phyloP scores from a whole-genome alignment of 2,888 invertebrate genomes.

The Athalia circularis region DNA sequence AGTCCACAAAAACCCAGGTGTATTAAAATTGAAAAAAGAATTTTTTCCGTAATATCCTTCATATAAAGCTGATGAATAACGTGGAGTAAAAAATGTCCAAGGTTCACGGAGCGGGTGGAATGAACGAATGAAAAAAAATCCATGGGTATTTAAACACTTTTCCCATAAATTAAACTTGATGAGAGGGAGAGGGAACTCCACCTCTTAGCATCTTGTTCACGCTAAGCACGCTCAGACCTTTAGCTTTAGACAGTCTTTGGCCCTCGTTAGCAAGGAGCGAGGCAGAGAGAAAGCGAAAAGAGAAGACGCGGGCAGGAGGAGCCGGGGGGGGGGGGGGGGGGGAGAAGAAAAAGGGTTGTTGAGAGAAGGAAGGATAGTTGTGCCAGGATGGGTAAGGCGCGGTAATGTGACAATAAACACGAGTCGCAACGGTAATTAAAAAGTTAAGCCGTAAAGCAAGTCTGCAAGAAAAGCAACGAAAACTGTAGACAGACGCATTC shows the following conservation, averaged over 20 bases:
- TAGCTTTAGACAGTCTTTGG: constrained; percentile 49
- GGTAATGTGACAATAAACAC: constrained; percentile 68
- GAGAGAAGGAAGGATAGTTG: too few species aligned
- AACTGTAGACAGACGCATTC: constrained; percentile 51
- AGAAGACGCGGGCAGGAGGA: constrained; percentile 42
- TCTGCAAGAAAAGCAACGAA: constrained; percentile 58
- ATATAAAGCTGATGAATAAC: not conserved
- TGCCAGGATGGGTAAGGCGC: constrained; percentile 40
- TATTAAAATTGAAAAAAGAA: not conserved
- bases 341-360: not conserved
- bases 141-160: constrained; percentile 56
- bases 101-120: not conserved
- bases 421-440: constrained; percentile 67
- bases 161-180: constrained; percentile 59
- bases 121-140: not conserved
- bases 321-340: constrained; percentile 42
- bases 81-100: not conserved
- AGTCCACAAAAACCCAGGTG: too few species aligned
- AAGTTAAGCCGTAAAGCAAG: constrained; percentile 64
- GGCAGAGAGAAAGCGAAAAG: constrained; percentile 46
- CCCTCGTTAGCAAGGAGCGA: constrained; percentile 59
- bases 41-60: not conserved
- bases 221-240: constrained; percentile 45
- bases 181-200: constrained; percentile 49
- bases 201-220: constrained; percentile 57